These are phyloP conservation scores for Phalacrocorax pelagicus DNA, from an alignment of 2,113 vertebrate species.

Conservation along the genomic window DNA sequence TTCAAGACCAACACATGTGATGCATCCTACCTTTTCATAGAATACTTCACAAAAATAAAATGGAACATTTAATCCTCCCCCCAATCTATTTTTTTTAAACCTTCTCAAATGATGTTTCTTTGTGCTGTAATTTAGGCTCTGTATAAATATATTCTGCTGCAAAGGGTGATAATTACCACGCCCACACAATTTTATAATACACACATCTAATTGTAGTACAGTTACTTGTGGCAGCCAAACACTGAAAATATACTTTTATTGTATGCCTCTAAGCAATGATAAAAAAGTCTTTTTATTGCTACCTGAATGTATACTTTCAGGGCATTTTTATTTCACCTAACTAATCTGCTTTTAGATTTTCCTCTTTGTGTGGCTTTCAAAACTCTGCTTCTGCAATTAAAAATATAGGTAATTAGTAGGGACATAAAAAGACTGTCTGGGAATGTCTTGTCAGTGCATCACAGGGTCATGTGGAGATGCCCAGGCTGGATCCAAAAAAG, in stretches of 20 bases:
- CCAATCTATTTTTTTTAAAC: not conserved
- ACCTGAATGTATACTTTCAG: conserved; percentile 40
- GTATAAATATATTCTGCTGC: conserved; percentile 69
- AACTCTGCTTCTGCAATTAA: conserved; percentile 4
- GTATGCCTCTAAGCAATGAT: not conserved
- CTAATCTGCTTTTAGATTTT: conserved; percentile 21
- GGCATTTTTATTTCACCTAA: conserved; percentile 16
- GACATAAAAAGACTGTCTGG: not conserved
- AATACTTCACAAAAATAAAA: conserved; percentile 10
- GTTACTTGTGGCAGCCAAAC: conserved; percentile 61
- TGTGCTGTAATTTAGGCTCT: conserved; percentile 64
- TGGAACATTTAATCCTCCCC: not conserved
- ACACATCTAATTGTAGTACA: conserved; percentile 65
- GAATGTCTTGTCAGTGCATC: not conserved
- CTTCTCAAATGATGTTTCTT: conserved; percentile 33
- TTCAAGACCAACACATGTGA: not conserved
- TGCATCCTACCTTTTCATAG: not conserved
- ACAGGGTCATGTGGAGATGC: not conserved
- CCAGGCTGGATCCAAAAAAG: not conserved
- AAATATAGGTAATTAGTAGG: conserved; percentile 33
- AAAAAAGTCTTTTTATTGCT: conserved; percentile 25
- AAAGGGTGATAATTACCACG: conserved; percentile 68
- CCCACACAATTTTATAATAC: conserved; percentile 63
- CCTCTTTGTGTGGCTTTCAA: not conserved
- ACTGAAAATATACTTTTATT: conserved; percentile 63